These are phyloP conservation scores for Calliopsis andreniformis DNA, from an alignment of 1,140 invertebrate genomes.

Conservation along the genomic window DNA sequence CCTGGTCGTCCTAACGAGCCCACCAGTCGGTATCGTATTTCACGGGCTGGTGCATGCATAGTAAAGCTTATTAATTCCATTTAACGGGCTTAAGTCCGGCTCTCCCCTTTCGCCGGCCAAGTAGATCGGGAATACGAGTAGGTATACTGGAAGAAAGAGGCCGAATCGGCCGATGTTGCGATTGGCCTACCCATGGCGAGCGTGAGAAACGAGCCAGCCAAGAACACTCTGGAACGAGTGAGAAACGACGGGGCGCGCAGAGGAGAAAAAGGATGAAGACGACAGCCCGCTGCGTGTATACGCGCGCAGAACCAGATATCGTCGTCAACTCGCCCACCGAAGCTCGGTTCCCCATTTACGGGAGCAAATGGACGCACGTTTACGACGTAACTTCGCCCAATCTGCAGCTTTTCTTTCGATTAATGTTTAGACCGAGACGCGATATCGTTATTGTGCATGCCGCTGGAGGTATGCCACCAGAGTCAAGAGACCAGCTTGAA, in stretches of 20 bases:
- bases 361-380: constrained; percentile 50
- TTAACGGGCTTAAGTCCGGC: constrained; percentile 76
- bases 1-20: constrained; percentile 70
- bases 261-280: constrained; percentile 20
- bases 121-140: constrained; percentile 72
- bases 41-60: constrained; percentile 77
- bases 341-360: constrained; percentile 50
- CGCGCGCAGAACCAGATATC: constrained; percentile 58
- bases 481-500: neutral
- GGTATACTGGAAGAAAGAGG: constrained; percentile 57
- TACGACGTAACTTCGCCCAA: constrained; percentile 50
- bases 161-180: constrained; percentile 62
- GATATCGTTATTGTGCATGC: too few relatives aligned
- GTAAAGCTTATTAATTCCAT: constrained; percentile 80
- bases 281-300: constrained; percentile 12
- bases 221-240: constrained; percentile 49
- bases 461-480: too few relatives aligned
- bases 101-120: constrained; percentile 58
- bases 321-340: constrained; percentile 47
- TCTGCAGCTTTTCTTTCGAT: constrained; percentile 52
- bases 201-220: constrained; percentile 65
- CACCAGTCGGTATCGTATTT: constrained; percentile 77
- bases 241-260: constrained; percentile 23
- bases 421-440: neutral
- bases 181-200: constrained; percentile 59